Evolutionary conservation across 1,140 invertebrate genomes (phyloP), one percentile per base, ranked within the genome.

Genomic region (Drepana arcuata): DNA sequence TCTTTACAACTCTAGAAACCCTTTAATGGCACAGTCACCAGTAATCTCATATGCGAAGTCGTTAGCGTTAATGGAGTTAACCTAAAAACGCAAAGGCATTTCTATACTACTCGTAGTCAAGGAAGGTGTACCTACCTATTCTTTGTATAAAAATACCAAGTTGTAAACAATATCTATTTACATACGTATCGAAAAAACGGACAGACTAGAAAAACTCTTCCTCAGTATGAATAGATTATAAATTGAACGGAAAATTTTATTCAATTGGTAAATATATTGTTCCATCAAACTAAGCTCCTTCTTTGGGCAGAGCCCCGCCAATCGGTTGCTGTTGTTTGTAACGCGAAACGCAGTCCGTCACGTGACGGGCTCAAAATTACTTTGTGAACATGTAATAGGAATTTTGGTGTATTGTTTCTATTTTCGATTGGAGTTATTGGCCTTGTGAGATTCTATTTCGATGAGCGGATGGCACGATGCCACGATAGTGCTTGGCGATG

Each of bases 391-490:
- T 16, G 27, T 37, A 27, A 42, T 39, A 52, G 34, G 31, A 63
- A 48, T 60, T 48, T 44, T 40, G 50, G 42, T 55, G 46, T 31
- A 54, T 64, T 64, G 48, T 59, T 53, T 63, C 66, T 75, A 72
- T 75, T 75, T 73, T 68, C 48, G 58, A 54, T 61, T 60, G 66
- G 58, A 65, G 65, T 70, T 65, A 68, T 66, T 72, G 69, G 65
- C 78, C 78, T 79, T 78, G 73, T 44, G 48, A 39, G 41, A 31
- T 39, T 69, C 64, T 73, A 71, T 77, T 78, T 67, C 38, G 58
- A 66, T 47, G 35, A 29, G 33, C 36, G 25, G 45, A 41, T 78
- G 68, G 72, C 78, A 73, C 47, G 37, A 38, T 78, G 73, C 77
- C 74, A 79, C 61, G 48, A 57, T 57, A 67, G 62, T 77, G 59